Evolutionary conservation across 2,888 invertebrate genomes (phyloP).

Genomic region (Fragum fragum): DNA sequence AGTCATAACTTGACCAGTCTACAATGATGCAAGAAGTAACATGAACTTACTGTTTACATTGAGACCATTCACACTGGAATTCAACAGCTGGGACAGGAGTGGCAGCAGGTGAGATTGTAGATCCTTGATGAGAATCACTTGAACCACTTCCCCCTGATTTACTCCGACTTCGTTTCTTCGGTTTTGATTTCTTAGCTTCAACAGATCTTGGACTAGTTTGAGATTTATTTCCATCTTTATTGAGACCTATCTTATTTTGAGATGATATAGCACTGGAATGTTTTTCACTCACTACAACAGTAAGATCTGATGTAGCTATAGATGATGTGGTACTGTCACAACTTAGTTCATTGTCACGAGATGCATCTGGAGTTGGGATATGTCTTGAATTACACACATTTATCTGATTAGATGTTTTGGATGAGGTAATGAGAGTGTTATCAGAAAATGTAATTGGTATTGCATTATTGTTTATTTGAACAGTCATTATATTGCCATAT

Average conservation of each 20-base stretch:
- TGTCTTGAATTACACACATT: conserved; percentile 73
- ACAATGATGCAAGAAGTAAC: background rate
- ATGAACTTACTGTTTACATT: conserved; percentile 90
- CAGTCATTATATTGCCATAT: conserved; percentile 66
- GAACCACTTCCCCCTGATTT: conserved; percentile 72
- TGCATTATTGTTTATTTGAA: conserved; percentile 62
- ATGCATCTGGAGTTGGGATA: conserved; percentile 74
- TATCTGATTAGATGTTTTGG: conserved; percentile 60
- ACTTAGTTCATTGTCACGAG: conserved; percentile 78
- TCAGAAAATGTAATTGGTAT: conserved; percentile 63
- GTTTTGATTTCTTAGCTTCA: conserved; percentile 59
- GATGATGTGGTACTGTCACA: conserved; percentile 80
- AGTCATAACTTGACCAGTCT: too few relatives aligned
- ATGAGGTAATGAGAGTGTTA: conserved; percentile 60
- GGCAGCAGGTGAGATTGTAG: conserved; percentile 69
- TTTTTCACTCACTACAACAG: conserved; percentile 68
- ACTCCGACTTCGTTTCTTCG: conserved; percentile 75
- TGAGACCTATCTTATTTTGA: conserved; percentile 44
- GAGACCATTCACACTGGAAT: conserved; percentile 96
- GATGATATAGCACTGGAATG: conserved; percentile 72
- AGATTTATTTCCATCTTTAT: conserved; percentile 60
- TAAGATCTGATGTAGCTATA: conserved; percentile 69
- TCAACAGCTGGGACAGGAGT: conserved; percentile 81
- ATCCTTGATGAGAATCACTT: conserved; percentile 45
- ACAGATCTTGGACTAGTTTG: conserved; percentile 59